phyloP scores from a whole-genome alignment of 2,888 invertebrate genomes.

The Lasioglossum zephyrum region DNA sequence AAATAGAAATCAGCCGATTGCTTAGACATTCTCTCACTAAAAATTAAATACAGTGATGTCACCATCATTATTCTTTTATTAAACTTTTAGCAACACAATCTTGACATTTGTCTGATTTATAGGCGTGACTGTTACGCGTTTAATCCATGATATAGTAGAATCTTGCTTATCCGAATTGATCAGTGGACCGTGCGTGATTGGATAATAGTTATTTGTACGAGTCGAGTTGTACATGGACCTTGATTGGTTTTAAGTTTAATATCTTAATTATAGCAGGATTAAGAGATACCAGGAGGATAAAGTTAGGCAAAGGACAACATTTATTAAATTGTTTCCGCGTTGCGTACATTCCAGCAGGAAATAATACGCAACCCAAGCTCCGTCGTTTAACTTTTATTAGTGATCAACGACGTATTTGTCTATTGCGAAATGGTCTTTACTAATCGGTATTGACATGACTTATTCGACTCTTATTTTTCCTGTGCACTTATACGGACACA shows the following conservation, averaged over 20 bases:
- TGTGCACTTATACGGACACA: not conserved
- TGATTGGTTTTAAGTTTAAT: not conserved
- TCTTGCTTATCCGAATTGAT: too few relatives aligned
- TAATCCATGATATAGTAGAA: not conserved
- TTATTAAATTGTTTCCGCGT: not conserved
- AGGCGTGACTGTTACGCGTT: too few relatives aligned
- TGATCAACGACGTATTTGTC: not conserved
- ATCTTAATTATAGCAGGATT: not conserved
- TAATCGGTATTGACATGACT: not conserved
- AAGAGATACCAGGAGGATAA: not conserved
- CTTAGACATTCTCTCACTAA: not conserved
- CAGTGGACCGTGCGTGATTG: too few relatives aligned
- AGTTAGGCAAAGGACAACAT: not conserved
- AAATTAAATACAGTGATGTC: not conserved
- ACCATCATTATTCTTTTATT: not conserved
- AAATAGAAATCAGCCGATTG: not conserved
- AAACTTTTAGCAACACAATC: not conserved
- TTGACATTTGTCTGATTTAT: not conserved
- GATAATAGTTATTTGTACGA: not conserved
- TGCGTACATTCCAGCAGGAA: not conserved
- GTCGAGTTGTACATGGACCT: not conserved
- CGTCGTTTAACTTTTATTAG: not conserved
- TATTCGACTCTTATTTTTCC: not conserved
- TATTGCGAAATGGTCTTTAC: not conserved
- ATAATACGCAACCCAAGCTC: not conserved